Base-by-base conservation (phyloP, 2,797 vertebrate genomes). In the Melanotaenia maccullochi region DNA sequence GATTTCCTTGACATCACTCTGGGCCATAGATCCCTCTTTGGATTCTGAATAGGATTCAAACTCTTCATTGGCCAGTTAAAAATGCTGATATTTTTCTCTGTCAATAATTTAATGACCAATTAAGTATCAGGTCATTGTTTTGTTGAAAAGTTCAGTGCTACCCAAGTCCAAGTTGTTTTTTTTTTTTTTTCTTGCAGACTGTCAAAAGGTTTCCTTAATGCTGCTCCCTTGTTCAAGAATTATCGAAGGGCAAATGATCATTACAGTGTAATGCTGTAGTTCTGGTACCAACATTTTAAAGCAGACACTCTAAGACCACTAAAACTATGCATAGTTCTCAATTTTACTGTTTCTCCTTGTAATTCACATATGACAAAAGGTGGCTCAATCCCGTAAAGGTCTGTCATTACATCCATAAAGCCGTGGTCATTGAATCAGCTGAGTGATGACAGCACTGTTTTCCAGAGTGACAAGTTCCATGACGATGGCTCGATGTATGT, bases 251-350 rank as follows among this genome's bases (percentile, higher is more conserved):
- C 47, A 64, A 51, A 35, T 13, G 20, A 64, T 36, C 33, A 55
- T 14, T 22, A 28, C 33, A 38, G 35, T 6, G 33, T 54, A 25
- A 65, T 55, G 24, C 16, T 65, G 33, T 8, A 54, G 18, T 28
- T 55, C n/a, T 55, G 51, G 63, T 65, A 71, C 24, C 20, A 68
- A 56, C 22, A 56, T 44, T n/a, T 47, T 16, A 35, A 56, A 9
- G 24, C 16, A 12, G 30, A 32, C 6, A 5, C n/a, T 36, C 13
- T 16, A 25, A 5, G 52, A 40, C 7, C 25, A 61, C 30, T 20
- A 25, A 61, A 18, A 5, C 9, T 32, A 8, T 58, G 40, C 30
- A 25, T 4, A 5, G 25, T 30, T 51, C 16, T 47, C 28, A 8
- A 5, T 47, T 25, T 25, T 25, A 25, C 25, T 25, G 44, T 47